phyloP scores from a whole-genome alignment of 2,797 vertebrate genomes.

The Limosa lapponica region DNA sequence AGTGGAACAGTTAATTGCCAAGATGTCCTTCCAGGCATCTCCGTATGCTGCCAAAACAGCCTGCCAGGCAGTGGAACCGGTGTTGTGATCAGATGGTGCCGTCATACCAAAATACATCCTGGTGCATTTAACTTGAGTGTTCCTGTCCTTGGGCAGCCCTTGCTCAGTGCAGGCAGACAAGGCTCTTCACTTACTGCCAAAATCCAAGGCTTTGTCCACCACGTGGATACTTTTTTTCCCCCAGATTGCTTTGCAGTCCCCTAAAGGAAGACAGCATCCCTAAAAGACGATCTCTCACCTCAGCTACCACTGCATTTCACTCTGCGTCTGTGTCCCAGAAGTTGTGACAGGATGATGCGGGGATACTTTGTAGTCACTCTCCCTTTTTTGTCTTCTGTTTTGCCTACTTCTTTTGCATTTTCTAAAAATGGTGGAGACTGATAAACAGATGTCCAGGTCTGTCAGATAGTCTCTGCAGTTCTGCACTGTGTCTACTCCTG shows the following conservation, averaged over 20 bases:
- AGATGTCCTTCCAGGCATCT: conserved; percentile 2
- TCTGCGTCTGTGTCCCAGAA: neutral
- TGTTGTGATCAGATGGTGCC: neutral
- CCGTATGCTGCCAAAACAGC: neutral
- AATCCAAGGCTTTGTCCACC: neutral
- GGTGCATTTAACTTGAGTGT: neutral
- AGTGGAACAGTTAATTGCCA: neutral
- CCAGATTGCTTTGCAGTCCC: neutral
- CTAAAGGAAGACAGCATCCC: neutral
- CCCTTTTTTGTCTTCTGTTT: neutral
- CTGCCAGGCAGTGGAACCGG: neutral
- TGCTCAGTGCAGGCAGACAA: neutral
- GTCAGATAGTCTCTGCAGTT: neutral
- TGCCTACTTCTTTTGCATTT: neutral
- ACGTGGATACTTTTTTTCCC: rapidly evolving
- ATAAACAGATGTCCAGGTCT: neutral
- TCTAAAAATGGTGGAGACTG: neutral
- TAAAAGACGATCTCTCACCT: neutral
- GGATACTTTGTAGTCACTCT: neutral
- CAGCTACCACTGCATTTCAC: neutral
- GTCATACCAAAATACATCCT: neutral
- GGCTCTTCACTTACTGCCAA: neutral
- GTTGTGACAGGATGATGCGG: neutral
- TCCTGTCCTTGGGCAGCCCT: conserved; percentile 51
- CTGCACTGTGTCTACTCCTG: neutral